Evolutionary conservation across 2,797 vertebrate genomes (phyloP).

Genomic region (Philypnodon macrostomus): DNA sequence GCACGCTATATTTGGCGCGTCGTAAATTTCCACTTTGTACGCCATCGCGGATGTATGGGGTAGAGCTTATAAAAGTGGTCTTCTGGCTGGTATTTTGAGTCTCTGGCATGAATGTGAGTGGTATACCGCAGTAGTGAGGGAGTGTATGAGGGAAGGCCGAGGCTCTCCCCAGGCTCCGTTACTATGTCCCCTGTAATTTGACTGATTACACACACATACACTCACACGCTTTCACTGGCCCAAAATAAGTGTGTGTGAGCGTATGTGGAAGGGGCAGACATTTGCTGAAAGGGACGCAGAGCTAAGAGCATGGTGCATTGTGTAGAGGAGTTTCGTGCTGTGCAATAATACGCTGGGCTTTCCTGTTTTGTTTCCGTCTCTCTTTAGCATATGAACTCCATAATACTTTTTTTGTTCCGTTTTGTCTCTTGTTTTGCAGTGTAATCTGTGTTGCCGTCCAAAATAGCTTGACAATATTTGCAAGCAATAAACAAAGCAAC

Average conservation of each 20-base stretch:
- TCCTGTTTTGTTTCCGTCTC: conserved; percentile 32
- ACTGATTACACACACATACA: conserved; percentile 64
- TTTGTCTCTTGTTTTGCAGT: conserved; percentile 11
- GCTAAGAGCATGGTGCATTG: conserved; percentile 45
- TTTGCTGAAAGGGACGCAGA: conserved; percentile 43
- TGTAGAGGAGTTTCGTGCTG: conserved; percentile 37
- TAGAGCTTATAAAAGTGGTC: conserved; percentile 67
- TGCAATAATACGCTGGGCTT: conserved; percentile 24
- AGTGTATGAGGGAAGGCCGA: conserved; percentile 67
- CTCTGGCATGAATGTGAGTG: conserved; percentile 70
- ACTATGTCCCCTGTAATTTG: conserved; percentile 77
- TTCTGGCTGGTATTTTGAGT: conserved; percentile 73
- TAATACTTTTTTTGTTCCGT: too few relatives aligned
- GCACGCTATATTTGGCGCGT: conserved; percentile 57
- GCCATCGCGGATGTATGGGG: conserved; percentile 59
- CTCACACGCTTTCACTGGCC: conserved; percentile 44
- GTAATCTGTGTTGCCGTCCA: too few relatives aligned
- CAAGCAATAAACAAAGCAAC: too few relatives aligned
- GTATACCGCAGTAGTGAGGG: conserved; percentile 77
- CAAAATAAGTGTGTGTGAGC: conserved; percentile 63
- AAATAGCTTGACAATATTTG: too few relatives aligned
- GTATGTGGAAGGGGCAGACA: conserved; percentile 54
- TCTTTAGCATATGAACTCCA: conserved; percentile 26
- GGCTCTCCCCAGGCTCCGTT: conserved; percentile 70
- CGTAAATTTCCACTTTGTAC: conserved; percentile 66